A percentile compares a stretch with the other conserved stretches of the same genome.
These are phyloP conservation scores for Silurus lanzhouensis DNA, from an alignment of 2,797 vertebrate genomes.

Conservation along the genomic window DNA sequence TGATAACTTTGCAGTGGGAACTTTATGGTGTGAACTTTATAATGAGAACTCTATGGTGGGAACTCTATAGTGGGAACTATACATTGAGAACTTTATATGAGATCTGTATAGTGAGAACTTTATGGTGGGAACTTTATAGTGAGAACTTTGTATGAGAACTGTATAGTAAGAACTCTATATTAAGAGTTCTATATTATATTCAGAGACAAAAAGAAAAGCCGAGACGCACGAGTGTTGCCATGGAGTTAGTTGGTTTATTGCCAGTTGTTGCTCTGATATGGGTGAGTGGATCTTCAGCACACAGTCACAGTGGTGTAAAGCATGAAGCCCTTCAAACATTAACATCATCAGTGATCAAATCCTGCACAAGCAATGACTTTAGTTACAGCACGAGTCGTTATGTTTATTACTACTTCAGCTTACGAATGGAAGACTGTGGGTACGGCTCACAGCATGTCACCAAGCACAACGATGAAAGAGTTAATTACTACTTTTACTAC, in stretches of 20 bases:
- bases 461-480: slow-evolving; percentile 59
- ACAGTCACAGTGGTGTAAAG: slow-evolving; percentile 71
- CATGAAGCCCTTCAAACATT: slow-evolving; percentile 65
- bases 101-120: too few relatives aligned
- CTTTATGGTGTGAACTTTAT: too few relatives aligned
- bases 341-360: slow-evolving; percentile 61
- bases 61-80: too few relatives aligned
- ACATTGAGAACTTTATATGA: too few relatives aligned
- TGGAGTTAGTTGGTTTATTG: slow-evolving; percentile 75
- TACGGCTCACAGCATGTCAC: slow-evolving; percentile 64
- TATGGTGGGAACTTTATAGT: too few relatives aligned
- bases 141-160: too few relatives aligned
- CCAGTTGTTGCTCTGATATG: slow-evolving; percentile 66
- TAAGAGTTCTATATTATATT: too few relatives aligned
- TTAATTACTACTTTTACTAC: slow-evolving; percentile 47
- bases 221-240: slow-evolving; percentile 47
- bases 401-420: slow-evolving; percentile 50
- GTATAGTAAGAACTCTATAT: too few relatives aligned
- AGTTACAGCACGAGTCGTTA: slow-evolving; percentile 45
- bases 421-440: slow-evolving; percentile 52
- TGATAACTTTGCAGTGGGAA: too few relatives aligned
- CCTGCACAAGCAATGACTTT: slow-evolving; percentile 49
- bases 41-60: too few relatives aligned
- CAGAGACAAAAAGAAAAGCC: neutral
- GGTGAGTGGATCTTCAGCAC: slow-evolving; percentile 62